Base-by-base conservation (phyloP, 2,797 vertebrate genomes). In the Avahi laniger region DNA sequence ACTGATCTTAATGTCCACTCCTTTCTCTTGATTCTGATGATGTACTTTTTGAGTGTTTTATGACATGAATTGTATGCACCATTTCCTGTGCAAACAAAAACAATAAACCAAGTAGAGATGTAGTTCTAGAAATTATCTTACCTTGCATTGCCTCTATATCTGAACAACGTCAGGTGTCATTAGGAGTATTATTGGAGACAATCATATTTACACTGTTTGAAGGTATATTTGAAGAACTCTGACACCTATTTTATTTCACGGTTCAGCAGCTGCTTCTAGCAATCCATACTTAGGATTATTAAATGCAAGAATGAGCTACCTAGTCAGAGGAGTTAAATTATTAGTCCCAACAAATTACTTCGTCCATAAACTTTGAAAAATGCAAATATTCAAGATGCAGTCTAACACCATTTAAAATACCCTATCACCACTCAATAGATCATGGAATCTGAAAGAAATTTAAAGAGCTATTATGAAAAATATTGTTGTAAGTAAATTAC, bases 41-140 rank as follows among this genome's bases (percentile, higher is more conserved):
- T 96, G 69, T 76, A 96, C 73, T 92, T 97, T 97, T 93, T 98
- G 80, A 97, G 85, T 52, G 94, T 97, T 97, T 98, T 86, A 86
- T 96, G 72, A 70, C 96, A 20, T 92, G 69, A 98, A 97, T 97
- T 96, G 90, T 90, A 24, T 95, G 69, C 52, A 90, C 50, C 52
- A 76, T 87, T 96, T 83, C 48, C 76, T 81, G 11, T 63, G 14
- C 17, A 93, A 90, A 11, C 91, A 96, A 95, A 61, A 93, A 76
- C 87, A 78, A 54, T 50, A 54, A 59, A 30, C 6, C 61, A 79
- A 33, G 12, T 35, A 14, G 20, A 89, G 3, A 38, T n/a, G 0
- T 35, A 43, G 12, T 54, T 93, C 46, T 54, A 41, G 48, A 63
- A 57, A 69, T 83, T 67, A 46, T 67, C 15, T 46, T 67, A 73